A percentile compares a stretch with the other conserved stretches of the same genome.
These are phyloP conservation scores for Cervus canadensis DNA, from an alignment of 2,113 vertebrate species.

Conservation along the genomic window DNA sequence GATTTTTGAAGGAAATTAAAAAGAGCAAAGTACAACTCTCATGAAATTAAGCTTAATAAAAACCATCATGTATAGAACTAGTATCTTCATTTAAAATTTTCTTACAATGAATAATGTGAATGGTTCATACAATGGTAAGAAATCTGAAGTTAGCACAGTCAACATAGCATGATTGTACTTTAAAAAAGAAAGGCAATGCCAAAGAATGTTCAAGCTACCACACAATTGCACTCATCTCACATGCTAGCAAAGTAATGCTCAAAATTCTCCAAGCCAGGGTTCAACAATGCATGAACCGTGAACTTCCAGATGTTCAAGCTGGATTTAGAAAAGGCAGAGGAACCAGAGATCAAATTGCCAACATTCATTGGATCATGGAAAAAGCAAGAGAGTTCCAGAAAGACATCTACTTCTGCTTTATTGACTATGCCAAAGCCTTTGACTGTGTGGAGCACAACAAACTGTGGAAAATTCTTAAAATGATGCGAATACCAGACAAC, in stretches of 20 bases:
- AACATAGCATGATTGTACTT: background rate
- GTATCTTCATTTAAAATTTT: background rate
- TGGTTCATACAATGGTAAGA: background rate
- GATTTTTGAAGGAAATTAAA: background rate
- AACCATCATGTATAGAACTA: background rate
- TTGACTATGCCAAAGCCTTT: background rate
- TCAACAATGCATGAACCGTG: background rate
- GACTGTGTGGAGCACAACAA: background rate
- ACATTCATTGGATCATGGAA: rapidly evolving
- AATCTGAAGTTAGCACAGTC: background rate
- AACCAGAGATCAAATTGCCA: background rate
- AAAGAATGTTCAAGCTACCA: background rate
- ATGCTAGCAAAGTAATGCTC: background rate
- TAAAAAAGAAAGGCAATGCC: background rate
- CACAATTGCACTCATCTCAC: background rate
- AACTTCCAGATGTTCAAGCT: background rate
- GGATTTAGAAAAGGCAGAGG: background rate
- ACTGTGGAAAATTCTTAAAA: background rate
- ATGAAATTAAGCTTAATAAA: background rate
- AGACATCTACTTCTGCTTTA: background rate
- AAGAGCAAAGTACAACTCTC: background rate
- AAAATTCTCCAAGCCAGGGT: background rate
- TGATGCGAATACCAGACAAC: background rate
- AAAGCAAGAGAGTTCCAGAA: background rate
- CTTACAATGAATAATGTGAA: background rate